Percentiles rank a stretch among this genome's conserved stretches.
These are phyloP conservation scores for Lepus americanus DNA, from an alignment of 2,113 vertebrate species.

Conservation along the genomic window DNA sequence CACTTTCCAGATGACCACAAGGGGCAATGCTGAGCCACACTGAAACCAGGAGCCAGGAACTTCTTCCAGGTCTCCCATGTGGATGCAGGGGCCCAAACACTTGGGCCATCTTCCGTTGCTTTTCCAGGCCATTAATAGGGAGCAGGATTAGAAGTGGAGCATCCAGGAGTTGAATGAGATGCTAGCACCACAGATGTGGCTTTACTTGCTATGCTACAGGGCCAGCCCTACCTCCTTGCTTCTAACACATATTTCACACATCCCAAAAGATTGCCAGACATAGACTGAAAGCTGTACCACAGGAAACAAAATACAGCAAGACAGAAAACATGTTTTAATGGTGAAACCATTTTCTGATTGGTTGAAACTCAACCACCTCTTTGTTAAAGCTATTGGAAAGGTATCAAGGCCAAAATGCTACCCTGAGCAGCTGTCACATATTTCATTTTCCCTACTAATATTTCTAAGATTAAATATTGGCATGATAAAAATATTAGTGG, in stretches of 20 bases:
- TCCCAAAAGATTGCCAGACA: background rate
- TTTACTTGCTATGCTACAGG: too few species aligned
- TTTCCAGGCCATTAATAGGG: too few species aligned
- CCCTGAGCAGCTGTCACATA: background rate
- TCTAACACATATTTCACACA: conserved; percentile 4
- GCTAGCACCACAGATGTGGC: too few species aligned
- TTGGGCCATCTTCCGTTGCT: too few species aligned
- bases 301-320: background rate
- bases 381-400: conserved; percentile 18
- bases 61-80: too few species aligned
- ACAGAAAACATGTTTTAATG: background rate
- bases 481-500: conserved; percentile 11
- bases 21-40: too few species aligned
- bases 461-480: conserved; percentile 41
- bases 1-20: too few species aligned
- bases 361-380: background rate
- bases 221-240: background rate
- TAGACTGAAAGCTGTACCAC: background rate
- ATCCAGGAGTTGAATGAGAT: too few species aligned
- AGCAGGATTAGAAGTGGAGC: too few species aligned
- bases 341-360: background rate
- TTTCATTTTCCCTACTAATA: conserved; percentile 20
- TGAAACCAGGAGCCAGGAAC: too few species aligned
- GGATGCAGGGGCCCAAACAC: too few species aligned
- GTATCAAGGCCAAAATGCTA: background rate